Percentiles rank a stretch among this genome's conserved stretches.
phyloP scores from a whole-genome alignment of 2,113 vertebrate genomes.

The Gymnobelideus leadbeateri region DNA sequence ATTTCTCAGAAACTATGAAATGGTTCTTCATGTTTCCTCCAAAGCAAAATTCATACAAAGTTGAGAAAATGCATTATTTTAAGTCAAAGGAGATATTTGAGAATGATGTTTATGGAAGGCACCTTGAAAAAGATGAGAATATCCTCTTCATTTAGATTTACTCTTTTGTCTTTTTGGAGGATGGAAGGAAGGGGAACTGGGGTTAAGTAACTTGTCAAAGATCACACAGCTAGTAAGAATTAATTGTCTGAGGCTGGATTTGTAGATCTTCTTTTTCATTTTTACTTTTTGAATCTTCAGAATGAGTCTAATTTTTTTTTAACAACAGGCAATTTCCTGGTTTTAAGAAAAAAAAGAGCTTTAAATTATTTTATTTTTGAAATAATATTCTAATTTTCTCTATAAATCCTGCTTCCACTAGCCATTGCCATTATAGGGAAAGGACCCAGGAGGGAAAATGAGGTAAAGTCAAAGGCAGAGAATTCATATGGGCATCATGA shows the following conservation, averaged over 20 bases:
- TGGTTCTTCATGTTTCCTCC: conserved; percentile 39
- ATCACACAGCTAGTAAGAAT: too few species aligned
- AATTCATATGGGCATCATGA: neutral
- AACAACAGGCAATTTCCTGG: neutral
- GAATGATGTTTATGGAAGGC: neutral
- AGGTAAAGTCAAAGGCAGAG: neutral
- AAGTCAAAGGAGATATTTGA: conserved; percentile 46
- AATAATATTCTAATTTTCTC: neutral
- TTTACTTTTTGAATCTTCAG: neutral
- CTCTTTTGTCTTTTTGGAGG: too few species aligned
- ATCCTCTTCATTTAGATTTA: neutral
- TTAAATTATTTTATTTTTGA: neutral
- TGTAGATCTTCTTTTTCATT: too few species aligned
- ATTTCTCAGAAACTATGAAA: conserved; percentile 60
- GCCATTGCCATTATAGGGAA: neutral
- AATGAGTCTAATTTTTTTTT: neutral
- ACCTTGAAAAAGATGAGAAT: neutral
- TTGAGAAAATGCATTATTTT: conserved; percentile 38
- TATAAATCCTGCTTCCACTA: neutral
- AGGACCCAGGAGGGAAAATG: neutral
- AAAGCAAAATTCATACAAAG: conserved; percentile 56
- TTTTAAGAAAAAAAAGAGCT: neutral
- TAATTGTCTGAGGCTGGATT: too few species aligned
- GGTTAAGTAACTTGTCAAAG: too few species aligned
- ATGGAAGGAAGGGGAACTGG: too few species aligned